phyloP scores from a whole-genome alignment of 1,140 invertebrate species.

The Trypoxylus dichotomus region DNA sequence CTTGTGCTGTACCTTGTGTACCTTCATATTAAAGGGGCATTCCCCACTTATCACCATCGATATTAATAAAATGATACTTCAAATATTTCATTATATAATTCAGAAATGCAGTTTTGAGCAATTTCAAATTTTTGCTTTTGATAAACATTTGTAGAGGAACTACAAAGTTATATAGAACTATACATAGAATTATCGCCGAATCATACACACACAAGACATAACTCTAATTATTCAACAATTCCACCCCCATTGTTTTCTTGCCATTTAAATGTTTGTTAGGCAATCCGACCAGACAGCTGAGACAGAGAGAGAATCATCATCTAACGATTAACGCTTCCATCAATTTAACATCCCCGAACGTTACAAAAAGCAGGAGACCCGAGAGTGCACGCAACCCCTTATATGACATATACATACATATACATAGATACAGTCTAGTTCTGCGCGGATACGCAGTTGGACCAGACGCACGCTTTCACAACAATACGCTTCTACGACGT shows the following conservation, averaged over 20 bases:
- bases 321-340: background rate
- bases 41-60: too few species aligned
- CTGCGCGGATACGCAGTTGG: background rate
- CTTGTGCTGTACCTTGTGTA: too few species aligned
- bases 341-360: background rate
- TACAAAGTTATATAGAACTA: too few species aligned
- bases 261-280: background rate
- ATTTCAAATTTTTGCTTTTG: too few species aligned
- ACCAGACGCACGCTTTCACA: background rate
- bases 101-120: too few species aligned
- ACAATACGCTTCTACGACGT: background rate
- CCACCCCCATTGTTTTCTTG: conserved; percentile 5
- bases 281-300: background rate
- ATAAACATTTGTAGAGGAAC: too few species aligned
- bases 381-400: background rate
- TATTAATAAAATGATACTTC: too few species aligned
- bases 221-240: background rate
- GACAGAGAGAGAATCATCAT: background rate
- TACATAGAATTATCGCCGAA: too few species aligned
- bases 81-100: too few species aligned
- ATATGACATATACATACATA: background rate
- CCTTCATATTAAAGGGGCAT: too few species aligned
- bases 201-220: background rate
- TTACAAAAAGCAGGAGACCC: background rate
- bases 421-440: background rate